phyloP scores from a whole-genome alignment of 2,113 vertebrate species.

The Trogon surrucura region DNA sequence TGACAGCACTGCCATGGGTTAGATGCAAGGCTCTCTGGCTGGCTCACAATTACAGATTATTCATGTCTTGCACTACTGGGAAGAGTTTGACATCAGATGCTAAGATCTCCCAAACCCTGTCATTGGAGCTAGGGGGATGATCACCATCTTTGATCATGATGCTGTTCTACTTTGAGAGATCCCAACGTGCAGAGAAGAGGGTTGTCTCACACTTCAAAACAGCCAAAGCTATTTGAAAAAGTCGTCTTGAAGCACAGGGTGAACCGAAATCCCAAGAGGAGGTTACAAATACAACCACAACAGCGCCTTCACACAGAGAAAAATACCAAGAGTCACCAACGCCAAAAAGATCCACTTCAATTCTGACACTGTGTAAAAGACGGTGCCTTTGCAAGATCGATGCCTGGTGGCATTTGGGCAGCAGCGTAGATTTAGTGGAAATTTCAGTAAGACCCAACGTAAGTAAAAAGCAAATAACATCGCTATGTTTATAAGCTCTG shows the following conservation, averaged over 20 bases:
- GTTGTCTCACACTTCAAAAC: background rate
- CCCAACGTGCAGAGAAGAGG: background rate
- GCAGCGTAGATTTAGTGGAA: rapidly evolving
- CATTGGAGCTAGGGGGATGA: background rate
- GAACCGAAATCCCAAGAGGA: background rate
- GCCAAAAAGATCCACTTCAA: background rate
- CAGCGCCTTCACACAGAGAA: background rate
- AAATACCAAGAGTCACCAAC: background rate
- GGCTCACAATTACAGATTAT: background rate
- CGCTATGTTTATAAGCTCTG: background rate
- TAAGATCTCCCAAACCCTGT: background rate
- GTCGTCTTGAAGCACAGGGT: background rate
- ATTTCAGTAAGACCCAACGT: background rate
- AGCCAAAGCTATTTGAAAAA: background rate
- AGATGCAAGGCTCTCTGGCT: background rate
- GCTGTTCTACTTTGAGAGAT: background rate
- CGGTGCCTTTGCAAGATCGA: background rate
- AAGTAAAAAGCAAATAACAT: background rate
- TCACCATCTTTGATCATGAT: background rate
- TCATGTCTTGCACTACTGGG: background rate
- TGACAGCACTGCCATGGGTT: background rate
- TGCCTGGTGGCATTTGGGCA: background rate
- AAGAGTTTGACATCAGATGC: background rate
- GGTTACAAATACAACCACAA: background rate
- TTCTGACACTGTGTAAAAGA: background rate